Percentiles rank a stretch among this genome's conserved stretches.
Evolutionary conservation across 1,140 invertebrate genomes (phyloP).

Genomic region (Pomacea maculata): DNA sequence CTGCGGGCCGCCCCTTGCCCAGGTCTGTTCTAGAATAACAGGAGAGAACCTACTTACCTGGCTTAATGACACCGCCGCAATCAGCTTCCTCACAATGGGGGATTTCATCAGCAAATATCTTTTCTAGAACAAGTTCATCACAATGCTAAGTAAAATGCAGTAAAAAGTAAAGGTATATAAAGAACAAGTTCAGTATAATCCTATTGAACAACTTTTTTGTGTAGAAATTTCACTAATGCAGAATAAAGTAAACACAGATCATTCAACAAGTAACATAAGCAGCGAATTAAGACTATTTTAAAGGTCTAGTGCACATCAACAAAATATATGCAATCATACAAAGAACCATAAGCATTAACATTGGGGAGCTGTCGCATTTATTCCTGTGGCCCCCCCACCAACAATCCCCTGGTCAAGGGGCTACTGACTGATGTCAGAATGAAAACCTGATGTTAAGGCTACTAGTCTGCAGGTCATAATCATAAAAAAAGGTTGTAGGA

Average conservation of each 20-base stretch:
- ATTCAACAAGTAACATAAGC: constrained; percentile 93
- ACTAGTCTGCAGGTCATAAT: no score
- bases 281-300: constrained; percentile 86
- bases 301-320: constrained; percentile 86
- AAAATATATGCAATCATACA: constrained; percentile 92
- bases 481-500: no score
- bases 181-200: background rate
- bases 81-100: constrained; percentile 75
- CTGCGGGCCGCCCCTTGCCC: no score
- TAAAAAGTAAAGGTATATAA: background rate
- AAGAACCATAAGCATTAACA: background rate
- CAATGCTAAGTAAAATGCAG: background rate
- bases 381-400: no score
- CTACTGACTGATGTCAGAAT: no score
- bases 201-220: constrained; percentile 78
- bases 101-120: constrained; percentile 77
- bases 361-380: no score
- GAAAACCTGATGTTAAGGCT: no score
- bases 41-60: constrained; percentile 60
- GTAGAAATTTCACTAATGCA: constrained; percentile 76
- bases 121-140: constrained; percentile 68
- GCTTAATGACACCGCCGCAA: constrained; percentile 84
- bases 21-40: no score
- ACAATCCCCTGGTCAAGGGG: no score
- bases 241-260: constrained; percentile 84